These are phyloP conservation scores for Cosmopolites sordidus DNA, from an alignment of 2,888 invertebrate species.

Conservation along the genomic window DNA sequence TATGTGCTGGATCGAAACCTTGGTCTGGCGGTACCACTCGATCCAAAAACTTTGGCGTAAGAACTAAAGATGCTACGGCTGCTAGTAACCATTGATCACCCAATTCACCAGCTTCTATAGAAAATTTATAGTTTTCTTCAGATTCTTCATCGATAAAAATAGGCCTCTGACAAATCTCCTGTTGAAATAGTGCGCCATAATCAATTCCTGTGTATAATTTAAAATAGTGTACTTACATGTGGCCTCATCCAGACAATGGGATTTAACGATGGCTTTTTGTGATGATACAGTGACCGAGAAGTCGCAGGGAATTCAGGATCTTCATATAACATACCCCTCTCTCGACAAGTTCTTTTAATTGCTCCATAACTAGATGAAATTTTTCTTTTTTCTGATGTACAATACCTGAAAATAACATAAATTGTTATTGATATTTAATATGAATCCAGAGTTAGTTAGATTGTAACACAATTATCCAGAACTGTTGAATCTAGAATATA, in stretches of 20 bases:
- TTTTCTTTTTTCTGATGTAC: constrained; percentile 51
- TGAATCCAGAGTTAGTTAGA: too few relatives aligned
- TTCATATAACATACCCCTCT: constrained; percentile 57
- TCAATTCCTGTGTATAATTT: not conserved
- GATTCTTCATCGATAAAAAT: constrained; percentile 52
- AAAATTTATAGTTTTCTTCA: constrained; percentile 44
- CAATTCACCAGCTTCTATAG: constrained; percentile 56
- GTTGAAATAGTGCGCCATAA: too few relatives aligned
- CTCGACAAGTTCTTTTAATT: constrained; percentile 53
- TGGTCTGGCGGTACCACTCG: constrained; percentile 64
- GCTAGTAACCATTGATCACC: constrained; percentile 60
- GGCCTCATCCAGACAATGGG: constrained; percentile 64
- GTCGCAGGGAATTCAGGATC: constrained; percentile 60
- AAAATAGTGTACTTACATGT: constrained; percentile 53
- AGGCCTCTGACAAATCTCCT: constrained; percentile 66
- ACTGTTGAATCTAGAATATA: too few relatives aligned
- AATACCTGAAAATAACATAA: constrained; percentile 47
- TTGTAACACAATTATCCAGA: too few relatives aligned
- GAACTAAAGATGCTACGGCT: constrained; percentile 62
- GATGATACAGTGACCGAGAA: constrained; percentile 54
- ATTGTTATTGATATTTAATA: too few relatives aligned
- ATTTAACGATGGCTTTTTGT: constrained; percentile 54
- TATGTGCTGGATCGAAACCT: constrained; percentile 55
- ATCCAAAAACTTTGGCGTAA: constrained; percentile 63
- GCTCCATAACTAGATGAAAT: constrained; percentile 51